phyloP scores from a whole-genome alignment of 2,797 vertebrate genomes.

The Adrianichthys oophorus region DNA sequence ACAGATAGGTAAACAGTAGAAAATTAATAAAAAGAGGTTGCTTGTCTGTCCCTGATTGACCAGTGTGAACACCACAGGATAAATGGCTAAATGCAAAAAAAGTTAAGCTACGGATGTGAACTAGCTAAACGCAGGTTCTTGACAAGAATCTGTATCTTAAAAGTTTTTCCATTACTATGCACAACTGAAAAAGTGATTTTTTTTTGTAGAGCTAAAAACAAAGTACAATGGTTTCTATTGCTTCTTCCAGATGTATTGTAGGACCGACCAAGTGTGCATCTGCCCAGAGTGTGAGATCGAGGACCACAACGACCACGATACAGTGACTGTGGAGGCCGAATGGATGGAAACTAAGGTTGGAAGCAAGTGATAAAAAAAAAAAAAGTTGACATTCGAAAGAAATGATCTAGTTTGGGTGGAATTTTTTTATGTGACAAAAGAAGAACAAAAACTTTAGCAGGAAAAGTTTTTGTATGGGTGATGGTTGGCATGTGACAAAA shows the following conservation, averaged over 20 bases:
- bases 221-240: not conserved
- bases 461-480: not conserved
- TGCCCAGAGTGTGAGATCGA: slow-evolving; percentile 60
- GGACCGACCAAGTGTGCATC: slow-evolving; percentile 60
- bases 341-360: slow-evolving; percentile 70
- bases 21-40: too few relatives aligned
- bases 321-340: slow-evolving; percentile 54
- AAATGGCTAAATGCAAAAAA: too few relatives aligned
- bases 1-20: too few relatives aligned
- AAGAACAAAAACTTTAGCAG: not conserved
- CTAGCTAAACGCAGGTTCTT: too few relatives aligned
- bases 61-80: too few relatives aligned
- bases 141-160: not conserved
- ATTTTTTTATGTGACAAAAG: not conserved
- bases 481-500: not conserved
- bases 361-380: not conserved
- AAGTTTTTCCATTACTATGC: not conserved
- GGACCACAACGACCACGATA: slow-evolving; percentile 64
- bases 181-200: too few relatives aligned
- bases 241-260: slow-evolving; percentile 64
- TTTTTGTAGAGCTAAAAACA: not conserved
- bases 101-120: too few relatives aligned
- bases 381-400: not conserved
- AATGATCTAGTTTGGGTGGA: not conserved
- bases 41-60: too few relatives aligned